Evolutionary conservation across 2,888 invertebrate species (phyloP), one percentile per base, ranked within the genome.

Genomic region (Papilio elwesi): DNA sequence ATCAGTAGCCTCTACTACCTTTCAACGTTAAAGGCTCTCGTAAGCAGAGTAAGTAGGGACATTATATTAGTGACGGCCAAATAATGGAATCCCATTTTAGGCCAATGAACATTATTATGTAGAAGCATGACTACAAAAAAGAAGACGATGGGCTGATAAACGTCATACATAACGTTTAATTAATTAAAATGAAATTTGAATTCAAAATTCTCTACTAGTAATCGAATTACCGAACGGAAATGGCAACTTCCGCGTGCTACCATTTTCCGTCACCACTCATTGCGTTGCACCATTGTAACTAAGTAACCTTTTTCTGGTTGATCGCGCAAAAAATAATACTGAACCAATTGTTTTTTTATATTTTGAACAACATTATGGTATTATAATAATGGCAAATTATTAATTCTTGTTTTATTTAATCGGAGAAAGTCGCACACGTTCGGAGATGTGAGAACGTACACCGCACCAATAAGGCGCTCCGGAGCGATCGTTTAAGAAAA

Each of bases 271-370:
- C 15, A 51, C 43, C 52, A 70, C 55, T 74, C 74, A 74, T 71
- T 74, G 72, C 68, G 64, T 73, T 75, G 73, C 67, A 73, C 69
- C 59, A 51, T 73, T 66, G 66, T 69, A 86, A 26, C 26, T 26
- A 26, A 26, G 26, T 26, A 26, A 84, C 76, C 1, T 85, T 90
- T 90, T 88, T 83, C 87, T 87, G 90, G 87, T 87, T 82, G 82
- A 91, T 89, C 86, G 83, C 81, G 55, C 77, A 75, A 81, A 82
- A 76, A 87, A 83, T 88, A 86, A 83, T 36, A 2, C 11, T 26
- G 26, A 57, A 57, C 0, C 43, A 43, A 5, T 43, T 43, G 0
- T 43, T 43, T 43, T 66, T 38, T 26, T n/a, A n/a, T 43, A n/a
- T 11, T 43, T 51, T 38, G n/a, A 36, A 10, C 8, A 15, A n/a